Conservation (phyloP, 2,888 invertebrate genomes). For the Andrena trimmerana region DNA sequence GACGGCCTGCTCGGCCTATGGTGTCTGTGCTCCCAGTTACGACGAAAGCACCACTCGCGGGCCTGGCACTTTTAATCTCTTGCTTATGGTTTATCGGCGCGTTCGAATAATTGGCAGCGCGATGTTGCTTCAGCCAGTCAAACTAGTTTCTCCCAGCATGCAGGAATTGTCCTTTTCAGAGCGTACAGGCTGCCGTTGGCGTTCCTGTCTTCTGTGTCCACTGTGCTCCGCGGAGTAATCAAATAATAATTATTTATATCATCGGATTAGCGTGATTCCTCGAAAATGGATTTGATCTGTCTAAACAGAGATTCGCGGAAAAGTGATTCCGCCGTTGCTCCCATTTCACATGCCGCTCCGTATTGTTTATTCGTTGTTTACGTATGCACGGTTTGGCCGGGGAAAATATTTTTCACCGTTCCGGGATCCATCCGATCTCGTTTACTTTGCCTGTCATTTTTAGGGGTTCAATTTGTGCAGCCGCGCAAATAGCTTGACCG, state of each 20-base stretch:
- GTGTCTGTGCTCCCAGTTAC: constrained; percentile 7
- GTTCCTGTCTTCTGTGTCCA: background rate
- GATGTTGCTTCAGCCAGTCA: constrained; percentile 3
- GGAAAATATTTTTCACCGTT: constrained; percentile 6
- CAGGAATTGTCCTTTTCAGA: constrained; percentile 16
- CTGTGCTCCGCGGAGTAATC: background rate
- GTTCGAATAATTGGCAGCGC: constrained; percentile 13
- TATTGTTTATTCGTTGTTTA: constrained; percentile 1
- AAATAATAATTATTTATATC: no score
- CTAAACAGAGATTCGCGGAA: background rate
- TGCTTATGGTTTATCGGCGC: constrained; percentile 41
- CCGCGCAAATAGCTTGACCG: background rate
- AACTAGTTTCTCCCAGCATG: constrained; percentile 30
- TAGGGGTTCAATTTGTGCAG: constrained; percentile 1
- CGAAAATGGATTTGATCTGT: background rate
- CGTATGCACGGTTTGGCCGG: background rate
- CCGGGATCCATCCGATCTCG: background rate
- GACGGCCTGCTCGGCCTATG: constrained; percentile 1
- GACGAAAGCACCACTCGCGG: constrained; percentile 38
- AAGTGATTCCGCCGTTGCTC: background rate
- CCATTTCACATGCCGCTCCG: background rate
- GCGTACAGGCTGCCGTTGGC: background rate
- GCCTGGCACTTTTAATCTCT: constrained; percentile 40
- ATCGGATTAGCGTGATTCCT: background rate
- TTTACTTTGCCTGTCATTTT: constrained; percentile 11